phyloP scores from a whole-genome alignment of 1,140 invertebrate species.

The Drosophila navojoa region DNA sequence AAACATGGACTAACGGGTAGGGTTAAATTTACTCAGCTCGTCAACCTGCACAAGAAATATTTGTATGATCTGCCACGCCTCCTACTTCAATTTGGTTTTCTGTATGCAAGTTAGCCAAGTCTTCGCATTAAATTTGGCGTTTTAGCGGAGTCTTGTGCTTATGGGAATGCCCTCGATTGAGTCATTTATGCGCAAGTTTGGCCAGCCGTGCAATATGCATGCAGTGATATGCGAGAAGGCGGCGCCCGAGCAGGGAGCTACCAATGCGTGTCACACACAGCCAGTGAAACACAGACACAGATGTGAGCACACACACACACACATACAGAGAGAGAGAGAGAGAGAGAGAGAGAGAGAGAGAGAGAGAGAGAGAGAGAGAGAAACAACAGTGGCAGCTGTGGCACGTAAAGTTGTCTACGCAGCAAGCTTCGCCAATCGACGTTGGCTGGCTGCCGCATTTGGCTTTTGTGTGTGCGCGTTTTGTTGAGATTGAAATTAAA shows the following conservation, averaged over 20 bases:
- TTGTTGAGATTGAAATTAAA: conserved; percentile 77
- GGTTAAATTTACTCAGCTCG: too few relatives aligned
- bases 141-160: conserved; percentile 21
- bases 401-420: conserved; percentile 70
- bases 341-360: background rate
- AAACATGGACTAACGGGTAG: too few relatives aligned
- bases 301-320: background rate
- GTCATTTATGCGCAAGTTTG: conserved; percentile 59
- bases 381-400: conserved; percentile 54
- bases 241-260: conserved; percentile 42
- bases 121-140: background rate
- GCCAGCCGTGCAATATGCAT: conserved; percentile 54
- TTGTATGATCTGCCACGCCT: too few relatives aligned
- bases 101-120: too few relatives aligned
- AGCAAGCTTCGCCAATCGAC: conserved; percentile 45
- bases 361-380: background rate
- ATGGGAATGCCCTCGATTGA: conserved; percentile 53
- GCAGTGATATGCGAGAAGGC: conserved; percentile 22
- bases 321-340: background rate
- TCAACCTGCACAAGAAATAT: too few relatives aligned
- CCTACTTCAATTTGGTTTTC: too few relatives aligned
- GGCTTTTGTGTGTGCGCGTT: conserved; percentile 55
- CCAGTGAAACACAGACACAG: conserved; percentile 4
- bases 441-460: conserved; percentile 36
- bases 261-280: conserved; percentile 48